Evolutionary conservation across 1,140 invertebrate species (phyloP).

Genomic region (Drosophila truncata): DNA sequence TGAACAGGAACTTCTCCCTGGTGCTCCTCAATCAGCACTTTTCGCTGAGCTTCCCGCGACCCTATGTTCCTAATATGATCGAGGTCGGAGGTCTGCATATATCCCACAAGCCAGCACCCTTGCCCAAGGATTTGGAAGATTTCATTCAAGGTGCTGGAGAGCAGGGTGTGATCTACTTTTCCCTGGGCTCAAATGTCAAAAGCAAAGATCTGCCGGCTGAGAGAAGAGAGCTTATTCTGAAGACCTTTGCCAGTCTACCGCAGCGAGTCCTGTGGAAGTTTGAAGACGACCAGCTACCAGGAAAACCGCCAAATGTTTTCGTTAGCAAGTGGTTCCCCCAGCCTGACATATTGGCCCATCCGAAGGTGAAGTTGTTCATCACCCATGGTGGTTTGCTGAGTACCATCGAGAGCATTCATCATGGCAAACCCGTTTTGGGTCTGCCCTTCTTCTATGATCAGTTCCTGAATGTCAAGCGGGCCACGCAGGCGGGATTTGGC

Average conservation of each 20-base stretch:
- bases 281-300: slow-evolving; percentile 87
- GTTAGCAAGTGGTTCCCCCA: slow-evolving; percentile 90
- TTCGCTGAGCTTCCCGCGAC: slow-evolving; percentile 85
- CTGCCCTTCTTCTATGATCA: slow-evolving; percentile 90
- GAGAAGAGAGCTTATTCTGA: slow-evolving; percentile 86
- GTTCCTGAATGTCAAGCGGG: slow-evolving; percentile 86
- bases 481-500: slow-evolving; percentile 86
- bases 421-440: slow-evolving; percentile 90
- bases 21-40: slow-evolving; percentile 87
- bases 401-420: slow-evolving; percentile 90
- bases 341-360: slow-evolving; percentile 88
- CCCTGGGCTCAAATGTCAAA: slow-evolving; percentile 88
- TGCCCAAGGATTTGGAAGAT: slow-evolving; percentile 85
- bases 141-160: slow-evolving; percentile 86
- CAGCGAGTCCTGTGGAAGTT: slow-evolving; percentile 90
- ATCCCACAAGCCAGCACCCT: slow-evolving; percentile 71
- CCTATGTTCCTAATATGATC: slow-evolving; percentile 86
- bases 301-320: slow-evolving; percentile 88
- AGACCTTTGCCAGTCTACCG: slow-evolving; percentile 87
- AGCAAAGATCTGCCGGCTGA: slow-evolving; percentile 86
- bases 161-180: slow-evolving; percentile 88
- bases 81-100: slow-evolving; percentile 88
- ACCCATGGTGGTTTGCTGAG: slow-evolving; percentile 91
- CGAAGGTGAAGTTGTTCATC: slow-evolving; percentile 89
- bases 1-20: slow-evolving; percentile 85